Evolutionary conservation across 2,888 invertebrate species (phyloP).

Genomic region (Coelinius sp.): DNA sequence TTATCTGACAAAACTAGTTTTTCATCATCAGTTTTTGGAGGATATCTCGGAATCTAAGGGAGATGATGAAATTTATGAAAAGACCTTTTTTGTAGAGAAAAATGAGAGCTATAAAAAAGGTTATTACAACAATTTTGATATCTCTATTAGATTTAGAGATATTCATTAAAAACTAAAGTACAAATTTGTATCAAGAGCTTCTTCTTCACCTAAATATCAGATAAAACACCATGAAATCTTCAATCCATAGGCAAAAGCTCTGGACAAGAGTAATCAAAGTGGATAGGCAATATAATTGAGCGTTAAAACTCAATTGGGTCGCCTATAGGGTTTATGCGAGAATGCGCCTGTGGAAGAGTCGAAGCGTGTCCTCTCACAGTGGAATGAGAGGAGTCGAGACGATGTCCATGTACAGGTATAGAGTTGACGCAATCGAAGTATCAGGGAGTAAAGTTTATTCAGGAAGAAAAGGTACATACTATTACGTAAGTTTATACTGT

Average conservation of each 20-base stretch:
- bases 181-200: no score
- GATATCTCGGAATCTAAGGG: no score
- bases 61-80: no score
- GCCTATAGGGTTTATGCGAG: constrained; percentile 35
- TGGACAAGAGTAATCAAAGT: constrained; percentile 2
- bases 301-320: constrained; percentile 52
- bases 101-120: no score
- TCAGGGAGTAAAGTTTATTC: not conserved
- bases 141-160: no score
- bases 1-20: no score
- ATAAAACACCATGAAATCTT: not conserved
- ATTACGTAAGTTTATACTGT: constrained; percentile 5
- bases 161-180: no score
- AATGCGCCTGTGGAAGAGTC: constrained; percentile 45
- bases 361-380: constrained; percentile 41
- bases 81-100: no score
- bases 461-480: constrained; percentile 1
- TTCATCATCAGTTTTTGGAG: no score
- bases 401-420: constrained; percentile 10
- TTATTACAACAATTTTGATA: no score
- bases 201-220: no score
- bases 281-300: constrained; percentile 50
- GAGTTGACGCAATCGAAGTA: not conserved
- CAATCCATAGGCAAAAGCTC: not conserved
- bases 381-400: constrained; percentile 25